Evolutionary conservation across 2,888 invertebrate genomes (phyloP), one percentile per base, ranked within the genome.

Genomic region (Acronicta aceris): DNA sequence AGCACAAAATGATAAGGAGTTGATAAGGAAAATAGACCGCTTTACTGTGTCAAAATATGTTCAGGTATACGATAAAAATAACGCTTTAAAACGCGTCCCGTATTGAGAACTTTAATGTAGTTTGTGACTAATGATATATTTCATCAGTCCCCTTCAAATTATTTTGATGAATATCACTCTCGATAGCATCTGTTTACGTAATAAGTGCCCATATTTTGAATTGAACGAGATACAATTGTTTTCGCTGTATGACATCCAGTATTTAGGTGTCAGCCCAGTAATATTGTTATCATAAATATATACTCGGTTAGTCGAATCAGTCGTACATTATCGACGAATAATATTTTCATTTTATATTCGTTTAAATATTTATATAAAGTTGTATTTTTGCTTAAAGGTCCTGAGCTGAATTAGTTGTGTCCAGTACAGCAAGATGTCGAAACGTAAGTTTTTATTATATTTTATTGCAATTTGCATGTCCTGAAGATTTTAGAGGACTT

Each of bases 371-470:
- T 30, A 12, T 16, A 36, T 43, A 36, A 36, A 49, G 5, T 27
- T 58, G n/a, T 64, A 13, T 56, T 40, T 41, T 76, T 77, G 17
- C 41, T 82, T 76, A 27, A 76, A 84, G 86, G 79, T 83, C 67
- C 53, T 69, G 63, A 70, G 74, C 65, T 75, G 73, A 71, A 67
- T 49, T 65, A 61, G 61, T 70, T 70, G 72, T 66, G 65, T 58
- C 67, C 64, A 25, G 65, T 33, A 55, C 53, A 54, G 55, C 58
- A 70, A 67, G 62, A 86, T 86, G 86, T 82, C 78, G 27, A 86
- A 84, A 81, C n/a, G 86, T 86, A 59, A 85, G 86, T 86, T 25
- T 38, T 38, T 38, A 6, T 36, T 13, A 36, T 36, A 36, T 13
- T 13, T 36, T 13, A 13, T 8, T 38, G 38, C n/a, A 38, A 38